Percentiles rank a stretch among this genome's conserved stretches.
Evolutionary conservation across 2,888 invertebrate species (phyloP).

Genomic region (Stenodera caucasica): DNA sequence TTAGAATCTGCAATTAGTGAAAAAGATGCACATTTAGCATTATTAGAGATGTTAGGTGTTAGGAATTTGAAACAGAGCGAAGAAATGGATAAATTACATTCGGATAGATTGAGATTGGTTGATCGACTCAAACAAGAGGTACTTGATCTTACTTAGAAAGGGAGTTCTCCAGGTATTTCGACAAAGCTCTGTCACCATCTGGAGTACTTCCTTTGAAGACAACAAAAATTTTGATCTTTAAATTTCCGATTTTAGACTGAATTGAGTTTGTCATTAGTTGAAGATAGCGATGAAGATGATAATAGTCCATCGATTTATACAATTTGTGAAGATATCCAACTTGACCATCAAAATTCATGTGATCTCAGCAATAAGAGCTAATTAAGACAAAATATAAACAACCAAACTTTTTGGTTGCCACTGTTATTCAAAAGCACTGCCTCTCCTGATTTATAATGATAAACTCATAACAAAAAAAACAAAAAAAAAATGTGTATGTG

Average conservation of each 20-base stretch:
- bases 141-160: too few species aligned
- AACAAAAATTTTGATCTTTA: neutral
- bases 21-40: constrained; percentile 84
- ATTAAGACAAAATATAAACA: constrained; percentile 6
- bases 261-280: constrained; percentile 49
- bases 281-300: constrained; percentile 39
- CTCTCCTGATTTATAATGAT: constrained; percentile 33
- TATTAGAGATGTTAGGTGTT: constrained; percentile 75
- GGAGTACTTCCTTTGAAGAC: neutral
- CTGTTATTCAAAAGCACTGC: constrained; percentile 42
- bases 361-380: constrained; percentile 46
- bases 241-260: constrained; percentile 47
- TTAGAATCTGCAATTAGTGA: constrained; percentile 82
- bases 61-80: constrained; percentile 66
- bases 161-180: too few species aligned
- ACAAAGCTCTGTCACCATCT: too few species aligned
- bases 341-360: constrained; percentile 28
- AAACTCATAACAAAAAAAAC: constrained; percentile 31
- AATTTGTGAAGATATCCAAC: constrained; percentile 33
- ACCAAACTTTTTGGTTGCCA: constrained; percentile 15
- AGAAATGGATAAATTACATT: constrained; percentile 68
- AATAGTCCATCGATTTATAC: constrained; percentile 28
- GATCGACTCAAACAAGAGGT: constrained; percentile 74
- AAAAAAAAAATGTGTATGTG: constrained; percentile 36
- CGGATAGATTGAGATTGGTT: constrained; percentile 71